Conservation (phyloP, 2,113 vertebrate species). For the Pangasianodon hypophthalmus region DNA sequence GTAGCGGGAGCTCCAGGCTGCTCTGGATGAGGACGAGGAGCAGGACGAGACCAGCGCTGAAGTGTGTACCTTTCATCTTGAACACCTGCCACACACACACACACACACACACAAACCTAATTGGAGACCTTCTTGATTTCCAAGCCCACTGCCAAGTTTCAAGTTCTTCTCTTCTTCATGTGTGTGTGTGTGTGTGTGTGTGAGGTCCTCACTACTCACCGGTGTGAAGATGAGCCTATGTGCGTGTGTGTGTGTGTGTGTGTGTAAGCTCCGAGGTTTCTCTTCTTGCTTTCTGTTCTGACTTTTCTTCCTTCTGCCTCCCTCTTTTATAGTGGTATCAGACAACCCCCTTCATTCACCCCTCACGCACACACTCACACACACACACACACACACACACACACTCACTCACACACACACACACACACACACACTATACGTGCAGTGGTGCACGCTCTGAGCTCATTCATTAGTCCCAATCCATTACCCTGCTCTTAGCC, state of each 20-base stretch:
- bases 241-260: background rate
- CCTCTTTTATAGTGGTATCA: constrained; percentile 43
- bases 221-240: background rate
- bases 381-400: constrained; percentile 21
- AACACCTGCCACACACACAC: constrained; percentile 46
- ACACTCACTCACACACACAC: constrained; percentile 10
- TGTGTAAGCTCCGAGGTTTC: background rate
- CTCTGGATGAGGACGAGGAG: constrained; percentile 82
- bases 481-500: constrained; percentile 66
- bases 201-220: constrained; percentile 22
- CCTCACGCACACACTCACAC: constrained; percentile 16
- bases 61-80: constrained; percentile 83
- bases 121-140: background rate
- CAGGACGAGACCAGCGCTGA: constrained; percentile 80
- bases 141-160: background rate
- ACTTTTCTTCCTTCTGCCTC: constrained; percentile 15
- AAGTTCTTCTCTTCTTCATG: background rate
- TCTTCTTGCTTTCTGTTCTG: constrained; percentile 32
- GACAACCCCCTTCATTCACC: constrained; percentile 29
- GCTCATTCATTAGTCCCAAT: constrained; percentile 67
- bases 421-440: constrained; percentile 31
- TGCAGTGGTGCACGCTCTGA: constrained; percentile 20
- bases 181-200: constrained; percentile 22
- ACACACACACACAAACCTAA: constrained; percentile 31
- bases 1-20: constrained; percentile 85